A percentile compares a stretch with the other conserved stretches of the same genome.
Conservation (phyloP, 2,888 invertebrate genomes). For the Andrena camellia region DNA sequence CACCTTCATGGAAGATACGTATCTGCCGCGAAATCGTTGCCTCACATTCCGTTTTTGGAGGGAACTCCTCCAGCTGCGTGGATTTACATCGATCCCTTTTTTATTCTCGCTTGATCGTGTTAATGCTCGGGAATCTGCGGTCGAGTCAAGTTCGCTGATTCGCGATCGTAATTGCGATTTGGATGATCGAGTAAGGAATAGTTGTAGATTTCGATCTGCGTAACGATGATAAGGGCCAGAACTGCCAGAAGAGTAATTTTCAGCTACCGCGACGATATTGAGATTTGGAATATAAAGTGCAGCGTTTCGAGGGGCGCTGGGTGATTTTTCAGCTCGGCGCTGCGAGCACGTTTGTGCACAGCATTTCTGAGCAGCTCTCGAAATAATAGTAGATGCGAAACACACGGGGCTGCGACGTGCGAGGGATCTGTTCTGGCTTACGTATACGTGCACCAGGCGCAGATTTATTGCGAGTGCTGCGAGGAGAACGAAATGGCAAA, state of each 20-base stretch:
- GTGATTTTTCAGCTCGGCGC: conserved; percentile 41
- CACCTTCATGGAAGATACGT: conserved; percentile 75
- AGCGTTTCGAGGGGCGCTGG: not conserved
- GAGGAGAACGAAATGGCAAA: conserved; percentile 58
- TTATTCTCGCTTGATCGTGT: not conserved
- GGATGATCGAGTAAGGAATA: not conserved
- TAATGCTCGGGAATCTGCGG: conserved; percentile 21
- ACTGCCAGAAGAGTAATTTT: not conserved
- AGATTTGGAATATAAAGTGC: not conserved
- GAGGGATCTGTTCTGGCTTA: conserved; percentile 31
- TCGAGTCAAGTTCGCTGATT: not conserved
- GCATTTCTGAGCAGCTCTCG: conserved; percentile 54
- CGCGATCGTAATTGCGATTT: not conserved
- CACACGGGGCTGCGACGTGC: conserved; percentile 54
- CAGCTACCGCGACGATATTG: not conserved
- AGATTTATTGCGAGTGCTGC: conserved; percentile 77
- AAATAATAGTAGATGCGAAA: conserved; percentile 75
- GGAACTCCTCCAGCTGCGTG: not conserved
- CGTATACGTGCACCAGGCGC: conserved; percentile 51
- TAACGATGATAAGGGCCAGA: not conserved
- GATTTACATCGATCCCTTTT: conserved; percentile 46
- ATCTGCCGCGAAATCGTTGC: conserved; percentile 63
- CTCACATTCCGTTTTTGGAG: conserved; percentile 64
- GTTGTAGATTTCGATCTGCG: not conserved
- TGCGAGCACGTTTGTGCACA: conserved; percentile 59